Evolutionary conservation across 2,797 vertebrate genomes (phyloP).

Genomic region (Semotilus atromaculatus): DNA sequence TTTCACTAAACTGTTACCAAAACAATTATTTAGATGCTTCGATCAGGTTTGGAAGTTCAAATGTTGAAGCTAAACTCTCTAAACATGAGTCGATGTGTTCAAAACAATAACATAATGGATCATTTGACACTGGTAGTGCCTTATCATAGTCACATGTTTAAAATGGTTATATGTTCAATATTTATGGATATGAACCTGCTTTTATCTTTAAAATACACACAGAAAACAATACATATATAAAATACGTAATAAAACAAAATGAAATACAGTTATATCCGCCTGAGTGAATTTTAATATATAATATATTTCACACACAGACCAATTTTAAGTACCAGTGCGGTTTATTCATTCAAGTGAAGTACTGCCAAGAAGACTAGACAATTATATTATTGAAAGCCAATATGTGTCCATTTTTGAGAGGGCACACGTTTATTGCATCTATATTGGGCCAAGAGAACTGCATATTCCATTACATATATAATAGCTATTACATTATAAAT

Average conservation of each 20-base stretch:
- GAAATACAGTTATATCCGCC: slow-evolving; percentile 10
- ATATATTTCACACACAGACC: slow-evolving; percentile 17
- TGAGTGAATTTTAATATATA: slow-evolving; percentile 37
- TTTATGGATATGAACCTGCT: slow-evolving; percentile 22
- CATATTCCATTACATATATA: slow-evolving; percentile 13
- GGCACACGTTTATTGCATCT: slow-evolving; percentile 19
- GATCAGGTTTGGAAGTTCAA: slow-evolving; percentile 29
- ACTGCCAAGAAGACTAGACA: slow-evolving; percentile 46
- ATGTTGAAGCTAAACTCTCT: neutral
- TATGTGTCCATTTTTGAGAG: slow-evolving; percentile 42
- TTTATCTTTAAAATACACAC: neutral
- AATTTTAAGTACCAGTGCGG: slow-evolving; percentile 43
- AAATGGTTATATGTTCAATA: slow-evolving; percentile 39
- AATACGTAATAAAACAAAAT: slow-evolving; percentile 9
- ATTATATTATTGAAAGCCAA: slow-evolving; percentile 17
- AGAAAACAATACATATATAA: neutral
- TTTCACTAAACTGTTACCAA: slow-evolving; percentile 29
- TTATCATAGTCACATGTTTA: slow-evolving; percentile 54
- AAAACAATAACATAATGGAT: slow-evolving; percentile 36
- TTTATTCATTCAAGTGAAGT: slow-evolving; percentile 32
- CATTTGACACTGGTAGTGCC: slow-evolving; percentile 59
- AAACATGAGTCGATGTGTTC: slow-evolving; percentile 29
- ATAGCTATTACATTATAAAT: slow-evolving; percentile 9
- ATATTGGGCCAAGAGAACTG: slow-evolving; percentile 28
- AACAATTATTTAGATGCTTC: slow-evolving; percentile 17